Base-by-base conservation (phyloP, 1,140 invertebrate genomes). In the Physella acuta region DNA sequence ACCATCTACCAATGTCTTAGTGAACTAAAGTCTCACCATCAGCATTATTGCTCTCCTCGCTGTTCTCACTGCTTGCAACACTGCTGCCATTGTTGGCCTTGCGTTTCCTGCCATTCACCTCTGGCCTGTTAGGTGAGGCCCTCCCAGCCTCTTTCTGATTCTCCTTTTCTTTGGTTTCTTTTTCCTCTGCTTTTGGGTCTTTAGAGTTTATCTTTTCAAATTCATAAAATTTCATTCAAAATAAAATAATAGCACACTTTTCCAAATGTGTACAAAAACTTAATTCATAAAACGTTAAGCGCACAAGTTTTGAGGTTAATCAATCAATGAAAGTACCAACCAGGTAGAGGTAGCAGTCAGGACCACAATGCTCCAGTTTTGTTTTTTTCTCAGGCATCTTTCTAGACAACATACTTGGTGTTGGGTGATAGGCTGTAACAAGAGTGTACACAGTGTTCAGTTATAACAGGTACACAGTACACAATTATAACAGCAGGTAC, bases 371-470 rank as follows among this genome's bases (percentile, higher is more conserved):
- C 73, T 95, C 93, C 0, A 89, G 86, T 77, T 94, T 93, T 0
- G 91, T 89, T 84, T 94, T 94, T 59, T 95, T 86, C 82, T 97
- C 94, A 0, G 93, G 92, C 59, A 92, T 92, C 84, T 94, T 94
- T 44, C 94, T 88, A 80, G 94, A 95, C 72, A 91, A 88, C 71
- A 94, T 88, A 87, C 93, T 95, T 3, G 94, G 93, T 58, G 92
- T 92, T 0, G 94, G 92, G 86, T 95, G 93, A 83, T 93, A 93
- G n/a, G 91, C 92, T 89, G 72, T 5, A 77, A 75, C 68, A 68
- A 36, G 33, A 51, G 53, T 8, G n/a, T n/a, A n/a, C n/a, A n/a
- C n/a, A n/a, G n/a, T n/a, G n/a, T n/a, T n/a, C n/a, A n/a, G n/a
- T n/a, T n/a, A n/a, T n/a, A n/a, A n/a, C n/a, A n/a, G n/a, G n/a